Percentiles rank a stretch among this genome's conserved stretches.
Evolutionary conservation across 2,113 vertebrate species (phyloP).

Genomic region (Lycocorax pyrrhopterus): DNA sequence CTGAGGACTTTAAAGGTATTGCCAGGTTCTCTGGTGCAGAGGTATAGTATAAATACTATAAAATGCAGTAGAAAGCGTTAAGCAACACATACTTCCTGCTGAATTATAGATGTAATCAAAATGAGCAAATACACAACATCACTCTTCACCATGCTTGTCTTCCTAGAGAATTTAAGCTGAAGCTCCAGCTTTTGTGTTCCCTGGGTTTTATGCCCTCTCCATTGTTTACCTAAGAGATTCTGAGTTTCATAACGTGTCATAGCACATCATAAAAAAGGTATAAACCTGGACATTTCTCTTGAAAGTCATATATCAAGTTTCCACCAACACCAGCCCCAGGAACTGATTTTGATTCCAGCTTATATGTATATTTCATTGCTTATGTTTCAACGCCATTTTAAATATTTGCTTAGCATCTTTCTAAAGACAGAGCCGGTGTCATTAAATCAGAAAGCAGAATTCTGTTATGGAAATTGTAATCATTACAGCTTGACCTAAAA

Average conservation of each 20-base stretch:
- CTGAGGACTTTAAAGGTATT: slow-evolving; percentile 36
- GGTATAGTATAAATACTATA: slow-evolving; percentile 8
- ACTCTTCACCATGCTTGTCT: slow-evolving; percentile 22
- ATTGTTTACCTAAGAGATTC: slow-evolving; percentile 39
- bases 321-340: neutral
- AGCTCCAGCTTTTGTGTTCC: slow-evolving; percentile 2
- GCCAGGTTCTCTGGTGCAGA: slow-evolving; percentile 12
- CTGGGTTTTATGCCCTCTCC: neutral
- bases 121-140: slow-evolving; percentile 42
- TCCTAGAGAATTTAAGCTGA: neutral
- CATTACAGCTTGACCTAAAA: slow-evolving; percentile 18
- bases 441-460: neutral
- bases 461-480: neutral
- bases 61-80: slow-evolving; percentile 56
- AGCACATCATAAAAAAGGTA: neutral
- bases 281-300: neutral
- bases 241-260: neutral
- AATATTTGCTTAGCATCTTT: neutral
- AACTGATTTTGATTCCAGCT: neutral
- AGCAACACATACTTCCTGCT: slow-evolving; percentile 50
- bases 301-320: neutral
- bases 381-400: neutral
- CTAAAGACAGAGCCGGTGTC: neutral
- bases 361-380: neutral
- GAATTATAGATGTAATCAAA: slow-evolving; percentile 73